These are phyloP conservation scores for Acrobasis repandana DNA, from an alignment of 2,888 invertebrate genomes.

Conservation along the genomic window DNA sequence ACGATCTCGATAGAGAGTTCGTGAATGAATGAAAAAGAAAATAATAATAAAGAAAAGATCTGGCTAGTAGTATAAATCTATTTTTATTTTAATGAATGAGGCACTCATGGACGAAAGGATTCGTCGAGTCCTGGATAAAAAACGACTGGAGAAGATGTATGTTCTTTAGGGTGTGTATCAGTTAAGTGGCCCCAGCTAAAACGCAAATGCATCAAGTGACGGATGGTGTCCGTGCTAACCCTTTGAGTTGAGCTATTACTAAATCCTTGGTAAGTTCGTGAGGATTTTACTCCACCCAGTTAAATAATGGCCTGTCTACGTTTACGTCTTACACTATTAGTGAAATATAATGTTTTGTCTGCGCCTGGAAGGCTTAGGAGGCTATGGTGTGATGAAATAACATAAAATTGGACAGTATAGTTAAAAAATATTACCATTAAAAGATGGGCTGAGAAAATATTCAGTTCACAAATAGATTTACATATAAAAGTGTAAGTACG, in stretches of 20 bases:
- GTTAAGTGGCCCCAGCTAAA: slow-evolving; percentile 61
- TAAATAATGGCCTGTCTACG: slow-evolving; percentile 15
- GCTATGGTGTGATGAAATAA: too few relatives aligned
- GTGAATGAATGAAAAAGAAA: slow-evolving; percentile 40
- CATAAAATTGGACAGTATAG: too few relatives aligned
- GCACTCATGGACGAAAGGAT: slow-evolving; percentile 35
- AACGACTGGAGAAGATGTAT: slow-evolving; percentile 47
- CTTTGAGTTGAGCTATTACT: slow-evolving; percentile 49
- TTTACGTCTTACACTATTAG: background rate
- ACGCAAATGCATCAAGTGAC: slow-evolving; percentile 77
- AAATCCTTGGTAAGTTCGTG: slow-evolving; percentile 16
- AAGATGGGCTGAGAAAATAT: too few relatives aligned
- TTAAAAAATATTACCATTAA: too few relatives aligned
- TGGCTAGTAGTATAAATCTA: slow-evolving; percentile 40
- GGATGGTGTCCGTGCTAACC: slow-evolving; percentile 70
- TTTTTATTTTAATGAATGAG: slow-evolving; percentile 55
- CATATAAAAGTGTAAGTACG: too few relatives aligned
- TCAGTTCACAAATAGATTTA: too few relatives aligned
- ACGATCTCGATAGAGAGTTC: slow-evolving; percentile 50
- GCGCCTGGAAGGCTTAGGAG: too few relatives aligned
- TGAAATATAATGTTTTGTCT: background rate
- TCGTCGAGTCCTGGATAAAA: slow-evolving; percentile 43
- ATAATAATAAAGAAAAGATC: slow-evolving; percentile 35
- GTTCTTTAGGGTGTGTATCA: slow-evolving; percentile 56
- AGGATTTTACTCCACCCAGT: background rate